Percentiles rank a stretch among this genome's conserved stretches.
These are phyloP conservation scores for Phaonia tiefii DNA, from an alignment of 2,888 invertebrate genomes.

Conservation along the genomic window DNA sequence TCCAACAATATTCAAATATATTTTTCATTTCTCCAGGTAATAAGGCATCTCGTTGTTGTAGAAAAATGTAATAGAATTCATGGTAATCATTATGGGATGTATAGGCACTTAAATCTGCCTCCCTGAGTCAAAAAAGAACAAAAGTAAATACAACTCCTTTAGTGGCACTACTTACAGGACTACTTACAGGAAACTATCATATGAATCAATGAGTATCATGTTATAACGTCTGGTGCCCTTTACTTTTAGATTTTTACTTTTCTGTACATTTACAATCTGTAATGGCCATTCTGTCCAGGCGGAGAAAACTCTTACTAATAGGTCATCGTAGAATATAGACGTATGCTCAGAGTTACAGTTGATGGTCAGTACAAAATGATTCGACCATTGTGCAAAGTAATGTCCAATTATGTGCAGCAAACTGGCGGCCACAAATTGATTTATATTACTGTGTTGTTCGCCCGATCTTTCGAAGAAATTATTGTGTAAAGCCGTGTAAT, in stretches of 20 bases:
- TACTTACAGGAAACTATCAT: constrained; percentile 58
- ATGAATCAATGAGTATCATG: constrained; percentile 61
- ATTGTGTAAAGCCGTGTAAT: constrained; percentile 69
- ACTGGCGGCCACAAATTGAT: constrained; percentile 70
- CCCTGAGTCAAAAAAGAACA: neutral
- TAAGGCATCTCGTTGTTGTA: constrained; percentile 37
- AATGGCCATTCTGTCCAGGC: constrained; percentile 68
- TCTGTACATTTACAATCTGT: constrained; percentile 71
- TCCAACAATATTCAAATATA: constrained; percentile 66
- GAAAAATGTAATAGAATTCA: constrained; percentile 64
- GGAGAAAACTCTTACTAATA: constrained; percentile 70
- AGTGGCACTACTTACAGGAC: too few species aligned
- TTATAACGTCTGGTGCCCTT: constrained; percentile 49
- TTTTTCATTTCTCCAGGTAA: constrained; percentile 22
- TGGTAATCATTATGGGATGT: constrained; percentile 47
- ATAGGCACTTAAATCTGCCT: neutral
- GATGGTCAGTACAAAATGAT: constrained; percentile 71
- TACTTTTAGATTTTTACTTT: neutral
- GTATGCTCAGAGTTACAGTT: constrained; percentile 70
- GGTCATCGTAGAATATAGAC: constrained; percentile 73
- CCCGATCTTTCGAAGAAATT: constrained; percentile 70
- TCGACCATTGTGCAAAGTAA: constrained; percentile 70
- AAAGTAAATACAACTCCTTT: neutral
- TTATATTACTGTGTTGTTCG: constrained; percentile 70
- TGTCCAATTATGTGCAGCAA: constrained; percentile 71